Evolutionary conservation across 2,888 invertebrate species (phyloP).

Genomic region (Vannuccia rotundouncinata): DNA sequence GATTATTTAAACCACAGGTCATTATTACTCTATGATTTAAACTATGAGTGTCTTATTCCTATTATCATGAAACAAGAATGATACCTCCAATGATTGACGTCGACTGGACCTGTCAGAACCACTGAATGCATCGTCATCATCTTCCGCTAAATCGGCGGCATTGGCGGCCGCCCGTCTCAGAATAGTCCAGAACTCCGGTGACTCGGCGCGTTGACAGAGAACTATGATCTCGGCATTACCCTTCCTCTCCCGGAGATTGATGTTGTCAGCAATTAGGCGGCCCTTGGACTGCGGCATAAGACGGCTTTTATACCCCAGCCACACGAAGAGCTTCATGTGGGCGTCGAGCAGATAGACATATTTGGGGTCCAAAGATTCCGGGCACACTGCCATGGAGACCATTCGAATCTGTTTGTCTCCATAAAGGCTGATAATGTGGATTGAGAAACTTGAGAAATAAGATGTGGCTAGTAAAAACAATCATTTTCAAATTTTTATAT

Average conservation of each 20-base stretch:
- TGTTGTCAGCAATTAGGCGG: conserved; percentile 87
- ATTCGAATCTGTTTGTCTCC: conserved; percentile 31
- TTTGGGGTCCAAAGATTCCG: conserved; percentile 73
- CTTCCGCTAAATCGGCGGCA: not conserved
- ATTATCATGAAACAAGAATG: too few species aligned
- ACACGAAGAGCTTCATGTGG: conserved; percentile 76
- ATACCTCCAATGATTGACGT: too few species aligned
- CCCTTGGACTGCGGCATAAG: conserved; percentile 56
- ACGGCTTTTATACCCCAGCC: conserved; percentile 69
- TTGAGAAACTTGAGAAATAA: conserved; percentile 19
- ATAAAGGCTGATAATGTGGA: too few species aligned
- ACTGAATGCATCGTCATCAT: too few species aligned
- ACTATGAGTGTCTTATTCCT: too few species aligned
- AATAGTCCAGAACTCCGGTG: conserved; percentile 64
- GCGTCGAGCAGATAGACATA: conserved; percentile 76
- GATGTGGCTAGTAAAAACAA: not conserved
- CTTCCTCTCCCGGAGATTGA: conserved; percentile 91
- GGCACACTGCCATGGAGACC: conserved; percentile 31
- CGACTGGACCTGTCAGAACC: too few species aligned
- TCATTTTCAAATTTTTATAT: too few species aligned
- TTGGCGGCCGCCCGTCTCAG: not conserved
- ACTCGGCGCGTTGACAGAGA: conserved; percentile 74
- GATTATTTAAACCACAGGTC: too few species aligned
- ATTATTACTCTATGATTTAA: too few species aligned
- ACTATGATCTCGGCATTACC: conserved; percentile 82